Evolutionary conservation across 23 tunicate species (phyloP), one percentile per base, ranked within the genome.

Genomic region (Botrylloides violaceus): DNA sequence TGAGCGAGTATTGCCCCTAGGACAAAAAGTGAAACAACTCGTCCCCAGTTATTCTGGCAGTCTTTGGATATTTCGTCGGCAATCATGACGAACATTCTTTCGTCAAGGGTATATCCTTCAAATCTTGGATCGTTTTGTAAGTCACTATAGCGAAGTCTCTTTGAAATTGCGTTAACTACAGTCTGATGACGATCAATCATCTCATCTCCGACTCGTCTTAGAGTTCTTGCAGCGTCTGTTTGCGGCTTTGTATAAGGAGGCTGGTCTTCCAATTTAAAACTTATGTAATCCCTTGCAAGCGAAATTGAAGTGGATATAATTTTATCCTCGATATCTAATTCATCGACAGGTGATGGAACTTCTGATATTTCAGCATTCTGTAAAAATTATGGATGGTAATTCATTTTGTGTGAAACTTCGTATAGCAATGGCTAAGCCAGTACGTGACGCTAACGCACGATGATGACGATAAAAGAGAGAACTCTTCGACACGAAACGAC

Each of bases 11-110:
- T 68, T 21, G 49, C 74, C 29, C 74, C 74, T 5, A 68, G 59
- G 21, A 68, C 74, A 68, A 18, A 68, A 28, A 68, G 58, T 9
- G 74, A 37, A 24, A 68, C 74, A 23, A 68, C 58, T 37, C 74
- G 43, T 68, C 74, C 74, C 74, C 74, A 68, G 37, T 68, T 68
- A 4, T 68, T 56, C 37, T 68, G 61, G 20, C 74, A 9, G 58
- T 68, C 74, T 37, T 43, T 68, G 29, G 58, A 68, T 20, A 68
- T 68, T 68, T 68, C 74, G 19, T 68, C 49, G 7, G 74, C 74
- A 23, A 68, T 68, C 74, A 68, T 68, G 36, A 26, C 20, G 37
- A 68, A 68, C 47, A 37, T 28, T 7, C 58, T 35, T 36, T 68
- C 49, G 61, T 25, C 7, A 63, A 7, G 70, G n/a, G 35, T 29